Base-by-base conservation (phyloP, 1,140 invertebrate species). In the Drosophila kurseongensis region DNA sequence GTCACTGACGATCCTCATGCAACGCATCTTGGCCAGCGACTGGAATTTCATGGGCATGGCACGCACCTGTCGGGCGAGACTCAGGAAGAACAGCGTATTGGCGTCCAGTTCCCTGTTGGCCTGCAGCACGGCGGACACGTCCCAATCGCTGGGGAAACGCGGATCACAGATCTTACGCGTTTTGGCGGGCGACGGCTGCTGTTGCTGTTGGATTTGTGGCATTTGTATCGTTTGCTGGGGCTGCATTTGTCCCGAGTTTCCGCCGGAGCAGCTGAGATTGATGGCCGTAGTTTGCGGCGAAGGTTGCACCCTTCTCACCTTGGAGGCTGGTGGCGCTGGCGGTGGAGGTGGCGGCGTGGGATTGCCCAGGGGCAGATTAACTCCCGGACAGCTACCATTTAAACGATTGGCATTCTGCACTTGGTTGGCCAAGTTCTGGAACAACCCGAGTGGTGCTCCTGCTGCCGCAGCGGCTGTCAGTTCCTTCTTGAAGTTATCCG, bases 1-100 rank as follows among this genome's bases (percentile, higher is more conserved):
- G 55, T 92, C 91, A 13, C 90, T 92, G 2, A 92, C 90, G 10
- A 92, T 92, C 16, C 91, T 80, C 91, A 92, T 92, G 61, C 91
- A 92, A 10, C 88, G 83, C 91, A 92, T 92, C 75, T 92, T 92
- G 12, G 91, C 89, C 42, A 91, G 56, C 2, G 90, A 85, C 35
- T 92, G 91, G 41, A 91, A 92, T 58, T 92, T 91, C 69, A 81
- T 91, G 23, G 91, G 91, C 91, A 92, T 92, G 48, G 83, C 71
- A 9, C 86, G 78, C 42, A 92, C 91, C 45, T 91, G 80, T 0
- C 88, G 80, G 4, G 89, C 90, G 45, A 92, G 35, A 51, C 91
- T 92, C 13, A 92, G 35, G 41, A 92, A 92, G 77, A 92, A 92
- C 8, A 92, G 69, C 2, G 89, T 92, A 23, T 90, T 92, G 23